A percentile compares a stretch with the other conserved stretches of the same genome.
These are phyloP conservation scores for Hydrotaea diabolus DNA, from an alignment of 2,888 invertebrate genomes.

Conservation along the genomic window DNA sequence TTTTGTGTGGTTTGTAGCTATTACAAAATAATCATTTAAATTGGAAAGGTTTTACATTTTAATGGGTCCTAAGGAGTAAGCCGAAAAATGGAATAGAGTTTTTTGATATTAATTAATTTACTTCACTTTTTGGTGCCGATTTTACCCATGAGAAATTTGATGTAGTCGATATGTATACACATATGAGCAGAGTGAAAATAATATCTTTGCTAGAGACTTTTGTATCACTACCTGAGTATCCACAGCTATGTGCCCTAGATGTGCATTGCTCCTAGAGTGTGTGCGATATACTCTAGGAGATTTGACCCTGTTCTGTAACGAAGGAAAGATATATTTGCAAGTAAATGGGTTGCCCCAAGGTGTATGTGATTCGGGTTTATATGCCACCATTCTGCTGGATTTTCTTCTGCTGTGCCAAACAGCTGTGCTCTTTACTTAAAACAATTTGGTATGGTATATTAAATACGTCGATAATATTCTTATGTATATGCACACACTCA, in stretches of 20 bases:
- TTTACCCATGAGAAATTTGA: neutral
- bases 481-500: conserved; percentile 6
- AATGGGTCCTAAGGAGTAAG: no score
- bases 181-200: neutral
- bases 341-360: conserved; percentile 31
- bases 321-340: neutral
- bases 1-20: no score
- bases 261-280: neutral
- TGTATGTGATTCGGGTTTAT: conserved; percentile 39
- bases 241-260: no score
- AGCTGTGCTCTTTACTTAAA: no score
- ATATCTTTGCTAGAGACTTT: neutral
- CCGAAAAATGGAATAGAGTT: no score
- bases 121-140: neutral
- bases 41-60: no score
- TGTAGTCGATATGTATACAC: neutral
- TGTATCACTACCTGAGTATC: neutral
- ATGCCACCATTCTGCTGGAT: conserved; percentile 27
- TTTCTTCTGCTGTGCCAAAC: no score
- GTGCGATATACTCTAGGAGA: neutral
- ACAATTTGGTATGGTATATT: no score
- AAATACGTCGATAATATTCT: conserved; percentile 40
- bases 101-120: no score
- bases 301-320: neutral
- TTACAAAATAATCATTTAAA: no score